These are phyloP conservation scores for Apocheima hispidaria DNA, from an alignment of 2,888 invertebrate species.

Conservation along the genomic window DNA sequence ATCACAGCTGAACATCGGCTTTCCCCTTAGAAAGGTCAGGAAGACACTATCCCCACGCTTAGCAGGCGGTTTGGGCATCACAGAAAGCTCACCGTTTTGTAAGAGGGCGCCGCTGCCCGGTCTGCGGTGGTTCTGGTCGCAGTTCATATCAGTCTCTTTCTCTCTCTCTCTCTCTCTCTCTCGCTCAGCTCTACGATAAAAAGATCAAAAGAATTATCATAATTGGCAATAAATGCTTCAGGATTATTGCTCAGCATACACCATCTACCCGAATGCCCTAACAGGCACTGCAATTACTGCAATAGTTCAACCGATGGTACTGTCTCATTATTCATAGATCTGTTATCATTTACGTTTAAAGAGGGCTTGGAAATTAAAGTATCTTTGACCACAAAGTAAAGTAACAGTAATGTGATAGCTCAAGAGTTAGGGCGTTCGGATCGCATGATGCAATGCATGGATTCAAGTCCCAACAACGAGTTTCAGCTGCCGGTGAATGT, in stretches of 20 bases:
- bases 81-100: too few species aligned
- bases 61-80: too few species aligned
- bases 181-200: background rate
- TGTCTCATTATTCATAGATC: constrained; percentile 41
- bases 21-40: too few species aligned
- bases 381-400: background rate
- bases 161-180: background rate
- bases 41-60: too few species aligned
- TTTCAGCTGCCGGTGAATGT: too few species aligned
- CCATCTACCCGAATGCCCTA: background rate
- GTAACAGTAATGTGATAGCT: too few species aligned
- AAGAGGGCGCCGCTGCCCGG: too few species aligned
- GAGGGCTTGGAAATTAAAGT: constrained; percentile 8
- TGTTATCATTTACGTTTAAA: constrained; percentile 21
- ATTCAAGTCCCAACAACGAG: too few species aligned
- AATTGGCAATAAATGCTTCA: constrained; percentile 3
- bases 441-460: too few species aligned
- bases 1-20: too few species aligned
- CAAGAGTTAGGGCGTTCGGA: too few species aligned
- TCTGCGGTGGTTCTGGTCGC: too few species aligned
- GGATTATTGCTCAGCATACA: background rate
- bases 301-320: constrained; percentile 12
- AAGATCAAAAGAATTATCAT: constrained; percentile 15
- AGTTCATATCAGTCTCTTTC: background rate
- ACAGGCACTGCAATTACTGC: constrained; percentile 15